Evolutionary conservation across 2,797 vertebrate genomes (phyloP).

Genomic region (Clarias fuscus): DNA sequence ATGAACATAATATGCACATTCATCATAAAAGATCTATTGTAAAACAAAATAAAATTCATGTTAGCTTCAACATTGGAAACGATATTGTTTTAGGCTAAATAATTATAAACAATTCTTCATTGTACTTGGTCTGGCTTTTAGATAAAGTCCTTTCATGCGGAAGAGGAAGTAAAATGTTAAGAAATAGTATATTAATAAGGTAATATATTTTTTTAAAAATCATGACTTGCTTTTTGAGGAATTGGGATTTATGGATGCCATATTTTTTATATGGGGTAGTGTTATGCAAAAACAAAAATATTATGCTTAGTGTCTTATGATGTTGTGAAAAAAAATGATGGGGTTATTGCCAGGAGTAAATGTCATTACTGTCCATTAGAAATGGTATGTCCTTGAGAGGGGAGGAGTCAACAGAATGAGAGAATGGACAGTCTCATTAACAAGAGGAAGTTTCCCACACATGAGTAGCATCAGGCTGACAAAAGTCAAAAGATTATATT

Average conservation of each 20-base stretch:
- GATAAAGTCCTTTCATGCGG: too few species aligned
- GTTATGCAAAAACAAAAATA: conserved; percentile 70
- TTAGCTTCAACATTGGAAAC: too few species aligned
- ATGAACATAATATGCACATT: too few species aligned
- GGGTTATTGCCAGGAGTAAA: conserved; percentile 62
- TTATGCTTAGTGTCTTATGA: conserved; percentile 55
- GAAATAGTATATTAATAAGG: too few species aligned
- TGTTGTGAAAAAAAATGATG: conserved; percentile 58
- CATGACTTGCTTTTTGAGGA: conserved; percentile 63
- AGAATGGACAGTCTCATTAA: conserved; percentile 28
- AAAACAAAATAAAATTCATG: too few species aligned
- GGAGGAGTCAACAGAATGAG: conserved; percentile 9
- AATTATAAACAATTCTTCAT: too few species aligned
- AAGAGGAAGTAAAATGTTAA: too few species aligned
- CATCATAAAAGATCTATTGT: too few species aligned
- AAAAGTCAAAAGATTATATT: neutral
- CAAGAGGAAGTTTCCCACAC: neutral
- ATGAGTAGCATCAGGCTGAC: neutral
- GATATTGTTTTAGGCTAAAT: too few species aligned
- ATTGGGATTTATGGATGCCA: conserved; percentile 66
- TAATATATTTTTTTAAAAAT: conserved; percentile 61
- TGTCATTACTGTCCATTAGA: conserved; percentile 67
- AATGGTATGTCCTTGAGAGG: conserved; percentile 27
- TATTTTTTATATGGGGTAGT: conserved; percentile 68
- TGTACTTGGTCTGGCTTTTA: too few species aligned